Conservation (phyloP, 1,140 invertebrate genomes). For the Cydia splendana region DNA sequence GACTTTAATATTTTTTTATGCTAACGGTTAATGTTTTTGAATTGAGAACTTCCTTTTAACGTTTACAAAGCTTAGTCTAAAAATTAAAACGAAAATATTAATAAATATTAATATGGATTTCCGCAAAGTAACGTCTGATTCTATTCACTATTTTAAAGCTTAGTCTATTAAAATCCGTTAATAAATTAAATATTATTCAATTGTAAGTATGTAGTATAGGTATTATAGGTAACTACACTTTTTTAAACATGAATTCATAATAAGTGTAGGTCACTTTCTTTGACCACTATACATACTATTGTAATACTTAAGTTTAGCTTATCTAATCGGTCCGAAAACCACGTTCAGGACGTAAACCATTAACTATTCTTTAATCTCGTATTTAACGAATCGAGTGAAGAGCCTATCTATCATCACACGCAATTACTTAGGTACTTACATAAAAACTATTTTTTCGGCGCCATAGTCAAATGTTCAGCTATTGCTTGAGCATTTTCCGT, state of each 20-base stretch:
- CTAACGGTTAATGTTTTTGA: too few relatives aligned
- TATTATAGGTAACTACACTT: too few relatives aligned
- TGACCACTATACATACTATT: neutral
- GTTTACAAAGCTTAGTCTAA: neutral
- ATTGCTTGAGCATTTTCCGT: slow-evolving; percentile 1
- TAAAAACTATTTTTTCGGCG: neutral
- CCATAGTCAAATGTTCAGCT: neutral
- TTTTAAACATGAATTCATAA: neutral
- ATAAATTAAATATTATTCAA: too few relatives aligned
- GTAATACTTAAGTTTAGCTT: neutral
- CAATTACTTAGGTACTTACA: neutral
- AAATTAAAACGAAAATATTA: too few relatives aligned
- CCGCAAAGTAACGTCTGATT: too few relatives aligned
- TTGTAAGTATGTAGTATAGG: too few relatives aligned
- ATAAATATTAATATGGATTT: too few relatives aligned
- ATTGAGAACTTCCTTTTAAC: neutral
- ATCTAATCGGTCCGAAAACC: neutral
- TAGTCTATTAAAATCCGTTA: neutral
- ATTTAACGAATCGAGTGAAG: neutral
- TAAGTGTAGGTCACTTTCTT: neutral
- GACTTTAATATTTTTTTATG: too few relatives aligned
- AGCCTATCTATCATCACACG: neutral
- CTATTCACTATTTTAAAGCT: too few relatives aligned
- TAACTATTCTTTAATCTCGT: neutral
- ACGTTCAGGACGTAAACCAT: neutral